phyloP scores from a whole-genome alignment of 2,113 vertebrate genomes.

The Gracilinanus agilis region DNA sequence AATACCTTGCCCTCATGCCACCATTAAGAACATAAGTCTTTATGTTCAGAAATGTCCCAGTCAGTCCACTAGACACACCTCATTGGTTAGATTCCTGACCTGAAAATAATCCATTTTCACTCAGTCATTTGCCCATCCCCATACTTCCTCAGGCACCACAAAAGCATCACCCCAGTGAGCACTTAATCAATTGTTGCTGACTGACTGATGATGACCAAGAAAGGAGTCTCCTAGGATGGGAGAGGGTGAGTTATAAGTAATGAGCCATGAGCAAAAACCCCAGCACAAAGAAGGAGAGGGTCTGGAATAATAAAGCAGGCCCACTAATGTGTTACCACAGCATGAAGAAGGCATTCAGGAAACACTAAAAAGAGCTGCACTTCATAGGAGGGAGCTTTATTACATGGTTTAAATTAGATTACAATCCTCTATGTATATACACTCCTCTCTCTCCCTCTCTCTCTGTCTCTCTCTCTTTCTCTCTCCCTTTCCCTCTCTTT shows the following conservation, averaged over 20 bases:
- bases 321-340: slow-evolving; percentile 11
- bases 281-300: slow-evolving; percentile 38
- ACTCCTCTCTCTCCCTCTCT: background rate
- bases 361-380: background rate
- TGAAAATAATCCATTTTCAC: slow-evolving; percentile 31
- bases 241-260: slow-evolving; percentile 36
- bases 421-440: background rate
- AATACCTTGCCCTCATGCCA: background rate
- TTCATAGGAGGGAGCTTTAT: slow-evolving; percentile 43
- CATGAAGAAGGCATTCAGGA: slow-evolving; percentile 21
- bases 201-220: slow-evolving; percentile 22
- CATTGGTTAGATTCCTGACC: background rate
- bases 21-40: background rate
- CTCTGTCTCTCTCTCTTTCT: background rate
- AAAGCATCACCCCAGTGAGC: background rate
- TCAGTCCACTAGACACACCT: background rate
- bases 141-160: background rate
- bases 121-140: slow-evolving; percentile 8
- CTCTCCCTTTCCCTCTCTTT: background rate
- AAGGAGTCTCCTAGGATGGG: background rate
- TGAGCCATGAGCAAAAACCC: slow-evolving; percentile 58
- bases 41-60: background rate
- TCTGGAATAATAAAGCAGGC: slow-evolving; percentile 57
- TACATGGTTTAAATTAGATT: slow-evolving; percentile 48
- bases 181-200: background rate